Percentiles rank a stretch among this genome's conserved stretches.
Evolutionary conservation across 2,888 invertebrate genomes (phyloP).

Genomic region (Erannis defoliaria): DNA sequence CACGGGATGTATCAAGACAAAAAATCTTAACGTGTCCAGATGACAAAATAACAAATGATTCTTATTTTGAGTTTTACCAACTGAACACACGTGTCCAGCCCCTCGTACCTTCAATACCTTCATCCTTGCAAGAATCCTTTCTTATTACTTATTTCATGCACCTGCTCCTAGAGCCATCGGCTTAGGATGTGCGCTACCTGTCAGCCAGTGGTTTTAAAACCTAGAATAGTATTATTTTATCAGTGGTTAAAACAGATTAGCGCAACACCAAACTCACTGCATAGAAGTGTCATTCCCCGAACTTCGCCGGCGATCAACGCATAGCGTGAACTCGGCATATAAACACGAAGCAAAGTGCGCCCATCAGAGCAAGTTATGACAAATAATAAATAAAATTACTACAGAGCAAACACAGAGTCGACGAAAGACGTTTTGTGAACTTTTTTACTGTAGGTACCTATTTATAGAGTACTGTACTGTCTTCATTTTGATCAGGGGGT

Average conservation of each 20-base stretch:
- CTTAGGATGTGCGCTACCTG: no score
- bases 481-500: constrained; percentile 57
- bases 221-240: background rate
- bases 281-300: constrained; percentile 1
- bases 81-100: no score
- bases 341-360: constrained; percentile 35
- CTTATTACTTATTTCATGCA: no score
- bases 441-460: constrained; percentile 50
- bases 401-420: constrained; percentile 37
- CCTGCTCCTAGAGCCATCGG: no score
- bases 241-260: background rate
- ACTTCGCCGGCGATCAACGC: constrained; percentile 7
- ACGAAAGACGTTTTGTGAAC: constrained; percentile 51
- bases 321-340: constrained; percentile 38
- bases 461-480: constrained; percentile 64
- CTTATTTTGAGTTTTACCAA: no score
- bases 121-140: no score
- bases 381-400: constrained; percentile 36
- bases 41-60: no score
- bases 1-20: no score
- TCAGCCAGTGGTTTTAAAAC: no score
- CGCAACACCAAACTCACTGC: background rate
- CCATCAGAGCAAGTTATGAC: constrained; percentile 31
- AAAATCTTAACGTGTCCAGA: no score
- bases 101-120: no score